Base-by-base conservation (phyloP, 2,797 vertebrate species). In the Squalus acanthias region DNA sequence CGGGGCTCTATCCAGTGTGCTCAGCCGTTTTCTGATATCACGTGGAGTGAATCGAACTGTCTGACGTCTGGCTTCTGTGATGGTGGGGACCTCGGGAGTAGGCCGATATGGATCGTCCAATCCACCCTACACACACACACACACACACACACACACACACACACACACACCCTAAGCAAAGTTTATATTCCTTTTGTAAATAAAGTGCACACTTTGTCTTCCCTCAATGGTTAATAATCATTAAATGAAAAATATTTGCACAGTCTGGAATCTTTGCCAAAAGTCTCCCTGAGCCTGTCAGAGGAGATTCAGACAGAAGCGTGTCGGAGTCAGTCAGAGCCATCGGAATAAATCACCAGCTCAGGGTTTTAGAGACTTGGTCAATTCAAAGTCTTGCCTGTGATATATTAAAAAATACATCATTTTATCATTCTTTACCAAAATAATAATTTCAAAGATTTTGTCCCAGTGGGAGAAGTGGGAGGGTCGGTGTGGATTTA, bases 161-260 rank as follows among this genome's bases (percentile, higher is more conserved):
- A 8, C 60, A 63, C 60, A 63, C 60, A 63, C 60, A 63, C 50
- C 9, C 60, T n/a, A n/a, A n/a, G n/a, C 8, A 46, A 22, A 95
- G 29, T 76, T 53, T 76, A 57, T 20, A 17, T 57, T 95, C 50
- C 24, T 95, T 33, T 95, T 76, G 29, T 76, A 95, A 74, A 76
- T 57, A 95, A 76, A 76, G 65, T 29, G 70, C 50, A 76, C 5
- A 15, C 72, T 57, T 95, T 95, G 50, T 95, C 70, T 57, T 74
- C 50, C 46, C 70, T 76, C 69, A 76, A 76, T 74, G 29, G 46
- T 95, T 95, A 76, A 95, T 76, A 57, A 33, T 72, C 94, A 74
- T 95, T 72, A 76, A 95, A 74, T 95, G 50, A 95, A 95, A 92
- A 95, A 95, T 95, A 95, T 95, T 95, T 95, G 94, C 46, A 74